Percentiles rank a stretch among this genome's conserved stretches.
These are phyloP conservation scores for Drosophila niveifrons DNA, from an alignment of 2,888 invertebrate species.

Conservation along the genomic window DNA sequence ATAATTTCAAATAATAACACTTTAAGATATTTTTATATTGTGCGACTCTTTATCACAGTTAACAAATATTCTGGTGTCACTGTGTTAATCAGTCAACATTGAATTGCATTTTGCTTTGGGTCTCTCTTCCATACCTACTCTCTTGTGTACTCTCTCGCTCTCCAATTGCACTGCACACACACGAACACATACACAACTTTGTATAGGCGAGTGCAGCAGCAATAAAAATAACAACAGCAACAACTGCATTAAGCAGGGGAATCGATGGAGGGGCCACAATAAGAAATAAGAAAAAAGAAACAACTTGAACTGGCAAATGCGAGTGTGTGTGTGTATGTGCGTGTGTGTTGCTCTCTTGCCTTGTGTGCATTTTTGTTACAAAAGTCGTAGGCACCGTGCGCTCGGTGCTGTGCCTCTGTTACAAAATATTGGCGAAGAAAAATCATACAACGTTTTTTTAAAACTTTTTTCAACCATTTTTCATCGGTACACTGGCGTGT, in stretches of 20 bases:
- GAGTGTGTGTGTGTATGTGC: constrained; percentile 18
- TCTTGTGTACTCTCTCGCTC: constrained; percentile 24
- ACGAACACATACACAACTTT: background rate
- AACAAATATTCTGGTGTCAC: constrained; percentile 27
- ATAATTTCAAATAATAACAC: no score
- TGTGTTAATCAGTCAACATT: constrained; percentile 33
- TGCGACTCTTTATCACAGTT: background rate
- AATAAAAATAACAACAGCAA: constrained; percentile 30
- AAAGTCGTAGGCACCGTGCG: constrained; percentile 58
- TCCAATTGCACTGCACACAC: constrained; percentile 36
- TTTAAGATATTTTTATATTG: background rate
- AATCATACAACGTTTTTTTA: constrained; percentile 84
- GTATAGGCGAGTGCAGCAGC: constrained; percentile 44
- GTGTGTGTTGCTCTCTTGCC: constrained; percentile 32
- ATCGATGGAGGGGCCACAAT: constrained; percentile 44
- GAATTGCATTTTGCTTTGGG: constrained; percentile 56
- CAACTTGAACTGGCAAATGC: constrained; percentile 43
- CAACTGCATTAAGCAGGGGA: constrained; percentile 48
- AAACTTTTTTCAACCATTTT: constrained; percentile 84
- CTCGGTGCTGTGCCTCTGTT: constrained; percentile 83
- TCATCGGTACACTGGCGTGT: constrained; percentile 69
- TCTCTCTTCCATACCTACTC: constrained; percentile 6
- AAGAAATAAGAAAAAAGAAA: constrained; percentile 64
- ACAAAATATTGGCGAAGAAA: constrained; percentile 86
- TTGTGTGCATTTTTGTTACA: constrained; percentile 77